Percentiles rank a stretch among this genome's conserved stretches.
These are phyloP conservation scores for Chloroceryle aenea DNA, from an alignment of 2,113 vertebrate genomes.

Conservation along the genomic window DNA sequence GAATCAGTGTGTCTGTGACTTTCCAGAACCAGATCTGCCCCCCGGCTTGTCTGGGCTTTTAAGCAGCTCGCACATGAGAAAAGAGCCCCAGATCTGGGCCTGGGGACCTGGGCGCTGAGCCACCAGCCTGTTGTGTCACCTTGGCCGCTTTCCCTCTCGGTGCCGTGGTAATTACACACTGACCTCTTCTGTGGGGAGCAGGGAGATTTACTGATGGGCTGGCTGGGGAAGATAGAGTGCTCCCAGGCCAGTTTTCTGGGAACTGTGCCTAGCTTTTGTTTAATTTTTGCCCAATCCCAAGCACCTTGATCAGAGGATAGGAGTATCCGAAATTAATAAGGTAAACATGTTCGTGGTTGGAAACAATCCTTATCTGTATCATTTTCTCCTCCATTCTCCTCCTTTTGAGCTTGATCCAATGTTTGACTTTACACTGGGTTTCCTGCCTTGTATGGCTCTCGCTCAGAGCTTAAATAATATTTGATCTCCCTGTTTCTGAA, in stretches of 20 bases:
- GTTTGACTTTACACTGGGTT: not conserved
- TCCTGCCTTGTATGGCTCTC: slow-evolving; percentile 30
- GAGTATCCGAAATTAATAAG: not conserved
- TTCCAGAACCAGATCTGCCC: not conserved
- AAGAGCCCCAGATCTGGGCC: not conserved
- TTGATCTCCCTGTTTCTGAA: slow-evolving; percentile 10
- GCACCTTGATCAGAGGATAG: not conserved
- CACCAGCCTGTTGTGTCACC: not conserved
- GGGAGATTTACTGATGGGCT: not conserved
- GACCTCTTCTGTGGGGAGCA: not conserved
- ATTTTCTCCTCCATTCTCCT: not conserved
- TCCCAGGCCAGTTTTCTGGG: not conserved
- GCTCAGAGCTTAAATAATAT: not conserved
- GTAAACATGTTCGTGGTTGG: not conserved
- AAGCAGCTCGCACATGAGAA: not conserved
- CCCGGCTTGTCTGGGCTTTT: not conserved
- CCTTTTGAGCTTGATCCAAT: not conserved
- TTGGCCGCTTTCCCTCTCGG: not conserved
- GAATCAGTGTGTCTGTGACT: rapidly evolving
- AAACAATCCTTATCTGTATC: not conserved
- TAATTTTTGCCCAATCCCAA: not conserved
- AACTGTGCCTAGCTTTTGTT: not conserved
- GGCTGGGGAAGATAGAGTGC: not conserved
- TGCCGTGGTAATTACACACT: rapidly evolving
- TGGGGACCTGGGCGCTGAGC: not conserved